Evolutionary conservation across 1,140 invertebrate species (phyloP).

Genomic region (Drosophila nigromelanica): DNA sequence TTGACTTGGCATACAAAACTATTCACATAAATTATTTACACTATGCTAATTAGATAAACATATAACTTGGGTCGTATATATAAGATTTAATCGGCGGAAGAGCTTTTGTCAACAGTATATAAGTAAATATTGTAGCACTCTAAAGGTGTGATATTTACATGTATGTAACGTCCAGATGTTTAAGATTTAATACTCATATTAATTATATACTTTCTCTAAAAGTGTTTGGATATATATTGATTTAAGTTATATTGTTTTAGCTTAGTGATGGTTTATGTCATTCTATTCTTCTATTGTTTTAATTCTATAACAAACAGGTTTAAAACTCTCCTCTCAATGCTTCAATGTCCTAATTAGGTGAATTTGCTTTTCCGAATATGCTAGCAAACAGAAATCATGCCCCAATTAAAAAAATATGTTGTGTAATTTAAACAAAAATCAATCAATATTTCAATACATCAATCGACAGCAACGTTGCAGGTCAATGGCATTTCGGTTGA

Average conservation of each 20-base stretch:
- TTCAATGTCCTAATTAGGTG: background rate
- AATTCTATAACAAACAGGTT: background rate
- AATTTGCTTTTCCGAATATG: background rate
- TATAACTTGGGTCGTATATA: background rate
- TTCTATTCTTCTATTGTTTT: background rate
- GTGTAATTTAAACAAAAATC: slow-evolving; percentile 38
- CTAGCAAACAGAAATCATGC: background rate
- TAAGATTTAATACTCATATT: background rate
- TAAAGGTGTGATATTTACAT: background rate
- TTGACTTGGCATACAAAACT: slow-evolving; percentile 33
- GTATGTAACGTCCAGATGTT: background rate
- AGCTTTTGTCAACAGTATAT: background rate
- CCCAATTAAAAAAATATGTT: background rate
- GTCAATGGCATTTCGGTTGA: slow-evolving; percentile 66
- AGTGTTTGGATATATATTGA: too few relatives aligned
- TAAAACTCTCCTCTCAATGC: too few relatives aligned
- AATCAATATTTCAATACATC: slow-evolving; percentile 69
- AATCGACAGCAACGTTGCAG: slow-evolving; percentile 38
- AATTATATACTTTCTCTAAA: too few relatives aligned
- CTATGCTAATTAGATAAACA: slow-evolving; percentile 26
- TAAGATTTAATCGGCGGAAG: slow-evolving; percentile 6
- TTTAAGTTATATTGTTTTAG: background rate
- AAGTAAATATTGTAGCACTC: background rate
- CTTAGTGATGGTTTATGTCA: too few relatives aligned
- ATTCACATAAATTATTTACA: slow-evolving; percentile 32